Percentiles rank a stretch among this genome's conserved stretches.
These are phyloP conservation scores for Noctua pronuba DNA, from an alignment of 2,888 invertebrate species.

Conservation along the genomic window DNA sequence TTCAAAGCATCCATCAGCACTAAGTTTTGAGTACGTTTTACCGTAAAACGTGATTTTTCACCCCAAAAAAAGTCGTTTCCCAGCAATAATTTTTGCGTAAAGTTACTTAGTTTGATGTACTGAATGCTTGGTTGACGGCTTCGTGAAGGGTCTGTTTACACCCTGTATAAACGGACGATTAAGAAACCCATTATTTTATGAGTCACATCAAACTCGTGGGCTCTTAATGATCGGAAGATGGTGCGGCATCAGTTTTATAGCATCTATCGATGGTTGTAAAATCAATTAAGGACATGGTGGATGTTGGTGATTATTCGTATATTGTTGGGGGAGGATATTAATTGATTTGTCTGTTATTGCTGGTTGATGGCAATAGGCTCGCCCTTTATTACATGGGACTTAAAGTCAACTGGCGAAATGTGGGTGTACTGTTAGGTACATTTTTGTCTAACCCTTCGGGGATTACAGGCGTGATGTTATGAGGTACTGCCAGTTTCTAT, in stretches of 20 bases:
- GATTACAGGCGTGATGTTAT: neutral
- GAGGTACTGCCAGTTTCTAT: no score
- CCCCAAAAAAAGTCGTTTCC: no score
- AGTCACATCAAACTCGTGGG: slow-evolving; percentile 1
- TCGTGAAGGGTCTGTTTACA: no score
- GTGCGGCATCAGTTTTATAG: slow-evolving; percentile 27
- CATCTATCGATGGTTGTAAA: slow-evolving; percentile 9
- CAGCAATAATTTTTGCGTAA: no score
- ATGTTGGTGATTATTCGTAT: neutral
- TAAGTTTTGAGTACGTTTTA: no score
- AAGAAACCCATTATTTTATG: slow-evolving; percentile 29
- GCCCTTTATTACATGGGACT: neutral
- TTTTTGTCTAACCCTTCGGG: neutral
- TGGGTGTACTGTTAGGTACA: neutral
- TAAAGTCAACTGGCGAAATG: neutral
- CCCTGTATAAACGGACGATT: slow-evolving; percentile 3
- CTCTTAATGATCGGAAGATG: slow-evolving; percentile 18
- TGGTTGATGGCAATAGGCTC: neutral
- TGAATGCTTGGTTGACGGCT: no score
- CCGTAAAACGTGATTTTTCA: no score
- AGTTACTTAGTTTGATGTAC: no score
- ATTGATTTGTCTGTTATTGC: neutral
- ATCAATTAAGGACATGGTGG: slow-evolving; percentile 24
- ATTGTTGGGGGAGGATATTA: neutral
- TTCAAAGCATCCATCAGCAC: no score